Percentiles rank a stretch among this genome's conserved stretches.
These are phyloP conservation scores for Pyralis farinalis DNA, from an alignment of 2,888 invertebrate species.

Conservation along the genomic window DNA sequence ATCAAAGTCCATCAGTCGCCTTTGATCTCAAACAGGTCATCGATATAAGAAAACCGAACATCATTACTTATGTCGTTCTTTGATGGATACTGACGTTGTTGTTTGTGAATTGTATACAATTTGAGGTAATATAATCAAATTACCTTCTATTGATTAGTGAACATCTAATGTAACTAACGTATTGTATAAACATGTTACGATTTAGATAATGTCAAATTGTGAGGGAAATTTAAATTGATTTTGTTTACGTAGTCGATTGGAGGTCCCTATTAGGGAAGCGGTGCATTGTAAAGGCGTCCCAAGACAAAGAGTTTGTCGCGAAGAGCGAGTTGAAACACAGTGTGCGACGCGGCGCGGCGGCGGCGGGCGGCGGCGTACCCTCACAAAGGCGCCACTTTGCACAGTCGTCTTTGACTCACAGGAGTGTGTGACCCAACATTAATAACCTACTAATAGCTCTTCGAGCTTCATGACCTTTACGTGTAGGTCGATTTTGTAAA, in stretches of 20 bases:
- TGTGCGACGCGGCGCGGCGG: slow-evolving; percentile 38
- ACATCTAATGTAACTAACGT: no score
- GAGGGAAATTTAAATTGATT: slow-evolving; percentile 18
- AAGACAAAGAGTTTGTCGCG: slow-evolving; percentile 67
- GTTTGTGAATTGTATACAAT: slow-evolving; percentile 14
- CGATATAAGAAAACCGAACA: slow-evolving; percentile 56
- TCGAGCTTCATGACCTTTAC: slow-evolving; percentile 16
- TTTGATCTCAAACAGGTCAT: slow-evolving; percentile 69
- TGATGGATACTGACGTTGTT: slow-evolving; percentile 21
- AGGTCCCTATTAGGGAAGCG: slow-evolving; percentile 27
- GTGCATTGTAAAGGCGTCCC: slow-evolving; percentile 49
- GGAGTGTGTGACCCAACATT: slow-evolving; percentile 66
- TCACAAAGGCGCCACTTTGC: slow-evolving; percentile 74
- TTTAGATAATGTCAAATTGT: no score
- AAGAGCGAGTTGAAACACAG: slow-evolving; percentile 44
- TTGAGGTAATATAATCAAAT: not conserved
- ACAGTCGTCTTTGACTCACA: slow-evolving; percentile 66
- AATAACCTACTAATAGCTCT: slow-evolving; percentile 68
- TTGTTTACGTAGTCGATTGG: slow-evolving; percentile 28
- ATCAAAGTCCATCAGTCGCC: slow-evolving; percentile 63
- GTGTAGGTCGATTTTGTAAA: no score
- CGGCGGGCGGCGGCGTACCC: slow-evolving; percentile 33
- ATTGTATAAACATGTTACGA: no score
- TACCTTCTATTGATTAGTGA: no score
- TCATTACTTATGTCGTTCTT: slow-evolving; percentile 19